Percentiles rank a stretch among this genome's conserved stretches.
These are phyloP conservation scores for Aphaenogaster floridana DNA, from an alignment of 1,140 invertebrate genomes.

Conservation along the genomic window DNA sequence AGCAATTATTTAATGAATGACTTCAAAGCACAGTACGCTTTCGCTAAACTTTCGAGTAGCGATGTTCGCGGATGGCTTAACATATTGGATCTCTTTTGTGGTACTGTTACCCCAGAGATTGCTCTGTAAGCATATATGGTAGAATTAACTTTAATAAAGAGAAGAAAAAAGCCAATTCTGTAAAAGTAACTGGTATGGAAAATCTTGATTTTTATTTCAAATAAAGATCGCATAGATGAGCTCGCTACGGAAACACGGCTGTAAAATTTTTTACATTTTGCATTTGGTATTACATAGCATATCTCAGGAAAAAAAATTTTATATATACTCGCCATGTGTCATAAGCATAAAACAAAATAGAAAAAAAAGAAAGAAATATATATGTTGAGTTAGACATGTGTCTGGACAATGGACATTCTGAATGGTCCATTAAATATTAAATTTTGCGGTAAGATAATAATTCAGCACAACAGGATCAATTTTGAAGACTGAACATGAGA, in stretches of 20 bases:
- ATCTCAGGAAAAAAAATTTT: not conserved
- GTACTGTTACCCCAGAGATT: not conserved
- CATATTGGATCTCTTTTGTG: not conserved
- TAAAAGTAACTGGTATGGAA: not conserved
- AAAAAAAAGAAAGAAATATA: not conserved
- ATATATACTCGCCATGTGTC: not conserved
- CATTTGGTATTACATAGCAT: not conserved
- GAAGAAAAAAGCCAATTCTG: not conserved
- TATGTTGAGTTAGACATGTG: not conserved
- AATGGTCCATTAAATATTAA: not conserved
- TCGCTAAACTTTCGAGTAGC: conserved; percentile 17
- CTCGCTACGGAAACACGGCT: not conserved
- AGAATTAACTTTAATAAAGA: conserved; percentile 15
- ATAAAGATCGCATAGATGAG: not conserved
- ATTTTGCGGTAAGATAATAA: not conserved
- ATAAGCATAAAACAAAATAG: not conserved
- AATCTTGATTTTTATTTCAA: not conserved
- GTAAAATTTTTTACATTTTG: conserved; percentile 16
- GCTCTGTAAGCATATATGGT: not conserved
- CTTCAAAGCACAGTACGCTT: conserved; percentile 10
- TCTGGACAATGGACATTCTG: too few relatives aligned
- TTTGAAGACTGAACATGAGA: not conserved
- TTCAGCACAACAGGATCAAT: not conserved
- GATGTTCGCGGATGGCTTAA: conserved; percentile 26
- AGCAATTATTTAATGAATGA: not conserved